Base-by-base conservation (phyloP, 2,113 vertebrate genomes). In the Chascanopsetta lugubris region DNA sequence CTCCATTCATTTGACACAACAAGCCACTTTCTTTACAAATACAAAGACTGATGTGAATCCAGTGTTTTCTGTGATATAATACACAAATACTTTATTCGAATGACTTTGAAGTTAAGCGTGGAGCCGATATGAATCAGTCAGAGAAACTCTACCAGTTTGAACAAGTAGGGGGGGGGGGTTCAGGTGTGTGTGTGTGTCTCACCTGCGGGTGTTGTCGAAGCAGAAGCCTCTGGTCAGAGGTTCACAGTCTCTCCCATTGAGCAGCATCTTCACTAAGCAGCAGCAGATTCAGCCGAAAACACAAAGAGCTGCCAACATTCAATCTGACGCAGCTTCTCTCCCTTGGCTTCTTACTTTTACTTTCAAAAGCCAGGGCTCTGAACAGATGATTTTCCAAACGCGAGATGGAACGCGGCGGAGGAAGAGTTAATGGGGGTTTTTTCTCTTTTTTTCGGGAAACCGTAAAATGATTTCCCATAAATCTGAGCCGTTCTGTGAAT, bases 161-260 rank as follows among this genome's bases (percentile, higher is more conserved):
- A 4, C 34, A 36, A 5, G n/a, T n/a, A n/a, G n/a, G n/a, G n/a
- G n/a, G n/a, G n/a, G n/a, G n/a, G n/a, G n/a, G n/a, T n/a, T n/a
- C n/a, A n/a, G n/a, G n/a, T n/a, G n/a, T n/a, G 12, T 15, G 11
- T 15, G 3, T 10, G 40, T 32, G 36, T 3, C 55, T 87, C 72
- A 92, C 92, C 92, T 91, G 79, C 84, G 89, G 7, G 82, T 77
- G 83, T 93, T 93, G 9, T 93, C 89, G 24, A 93, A 93, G 66
- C 72, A 83, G 75, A 93, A 93, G 0, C 91, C 91, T 75, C 70
- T 80, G 3, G 13, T 15, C 18, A 53, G 61, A 6, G 12, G 27
- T 9, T 79, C 51, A 9, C 6, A 42, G 62, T 70, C 32, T 18
- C 72, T 79, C 26, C 78, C 18, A 20, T 40, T 73, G 65, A 77